A percentile compares a stretch with the other conserved stretches of the same genome.
These are phyloP conservation scores for Spheniscus mendiculus DNA, from an alignment of 2,113 vertebrate genomes.

Conservation along the genomic window DNA sequence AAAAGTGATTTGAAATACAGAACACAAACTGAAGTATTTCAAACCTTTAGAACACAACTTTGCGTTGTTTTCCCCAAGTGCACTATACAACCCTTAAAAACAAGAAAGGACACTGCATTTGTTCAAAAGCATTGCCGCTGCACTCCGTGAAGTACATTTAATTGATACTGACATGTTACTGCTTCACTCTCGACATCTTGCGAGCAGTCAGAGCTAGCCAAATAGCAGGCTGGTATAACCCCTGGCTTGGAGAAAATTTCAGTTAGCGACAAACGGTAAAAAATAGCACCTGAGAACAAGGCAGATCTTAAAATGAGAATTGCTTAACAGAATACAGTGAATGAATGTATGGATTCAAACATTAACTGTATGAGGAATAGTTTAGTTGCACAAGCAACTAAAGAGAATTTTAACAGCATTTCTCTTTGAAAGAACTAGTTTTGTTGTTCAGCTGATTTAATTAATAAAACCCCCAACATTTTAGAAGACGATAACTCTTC, in stretches of 20 bases:
- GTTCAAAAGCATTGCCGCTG: background rate
- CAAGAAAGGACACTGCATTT: background rate
- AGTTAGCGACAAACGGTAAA: background rate
- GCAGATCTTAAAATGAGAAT: background rate
- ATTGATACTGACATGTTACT: background rate
- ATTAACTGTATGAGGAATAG: background rate
- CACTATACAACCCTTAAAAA: background rate
- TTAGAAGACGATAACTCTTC: background rate
- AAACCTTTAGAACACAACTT: background rate
- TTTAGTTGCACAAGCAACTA: background rate
- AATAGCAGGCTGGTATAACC: background rate
- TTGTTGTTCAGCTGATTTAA: background rate
- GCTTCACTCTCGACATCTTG: background rate
- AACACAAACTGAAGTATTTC: background rate
- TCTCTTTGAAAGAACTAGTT: background rate
- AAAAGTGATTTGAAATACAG: background rate
- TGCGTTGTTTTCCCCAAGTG: rapidly evolving
- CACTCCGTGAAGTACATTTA: background rate
- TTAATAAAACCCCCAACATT: background rate
- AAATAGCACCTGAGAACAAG: background rate
- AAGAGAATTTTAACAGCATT: background rate
- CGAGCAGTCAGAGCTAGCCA: background rate
- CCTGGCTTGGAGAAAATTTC: background rate
- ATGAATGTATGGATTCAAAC: background rate
- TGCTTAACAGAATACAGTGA: background rate